Evolutionary conservation across 2,797 vertebrate species (phyloP), one percentile per base, ranked within the genome.

Genomic region (Cyclopterus lumpus): DNA sequence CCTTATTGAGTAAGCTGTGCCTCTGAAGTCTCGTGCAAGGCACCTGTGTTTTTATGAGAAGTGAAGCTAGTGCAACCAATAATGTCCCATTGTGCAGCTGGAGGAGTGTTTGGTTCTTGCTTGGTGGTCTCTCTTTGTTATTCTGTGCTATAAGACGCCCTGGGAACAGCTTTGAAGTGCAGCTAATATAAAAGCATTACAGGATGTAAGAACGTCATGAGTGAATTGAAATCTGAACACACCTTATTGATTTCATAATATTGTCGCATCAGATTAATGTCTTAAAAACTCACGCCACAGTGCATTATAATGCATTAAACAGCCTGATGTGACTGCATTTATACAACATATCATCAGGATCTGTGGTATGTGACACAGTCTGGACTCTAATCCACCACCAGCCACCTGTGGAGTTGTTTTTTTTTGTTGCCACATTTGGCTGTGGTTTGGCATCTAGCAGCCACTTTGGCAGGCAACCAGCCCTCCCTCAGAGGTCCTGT

Each of bases 1-100:
- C 88, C 92, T 93, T 91, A 91, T 67, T 86, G 74, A 88, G 85
- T 75, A 85, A 90, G 83, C 80, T 66, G 88, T 91, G 90, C 89
- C 90, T 91, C 92, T 82, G 57, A 75, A 67, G 61, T 77, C 78
- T 74, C 69, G 54, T 28, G 62, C 55, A 68, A 79, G 79, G 83
- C 84, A 81, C 71, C 54, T 79, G 80, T 80, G 74, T 86, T 82
- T 82, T 67, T 83, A 67, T 66, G 75, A 81, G 60, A 69, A 70
- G 80, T 72, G 65, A 76, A 77, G 66, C 61, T 73, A 67, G 75
- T 65, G 75, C 65, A 68, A 71, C 86, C 66, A 54, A 46, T 83
- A 86, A 69, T 46, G 61, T 80, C 81, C 61, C 32, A 18, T 71
- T 58, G 73, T 73, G 69, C 71, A 67, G 75, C 79, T 67, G 80